Percentiles rank a stretch among this genome's conserved stretches.
Evolutionary conservation across 2,888 invertebrate species (phyloP).

Genomic region (Ashinkailepas kermadecensis): DNA sequence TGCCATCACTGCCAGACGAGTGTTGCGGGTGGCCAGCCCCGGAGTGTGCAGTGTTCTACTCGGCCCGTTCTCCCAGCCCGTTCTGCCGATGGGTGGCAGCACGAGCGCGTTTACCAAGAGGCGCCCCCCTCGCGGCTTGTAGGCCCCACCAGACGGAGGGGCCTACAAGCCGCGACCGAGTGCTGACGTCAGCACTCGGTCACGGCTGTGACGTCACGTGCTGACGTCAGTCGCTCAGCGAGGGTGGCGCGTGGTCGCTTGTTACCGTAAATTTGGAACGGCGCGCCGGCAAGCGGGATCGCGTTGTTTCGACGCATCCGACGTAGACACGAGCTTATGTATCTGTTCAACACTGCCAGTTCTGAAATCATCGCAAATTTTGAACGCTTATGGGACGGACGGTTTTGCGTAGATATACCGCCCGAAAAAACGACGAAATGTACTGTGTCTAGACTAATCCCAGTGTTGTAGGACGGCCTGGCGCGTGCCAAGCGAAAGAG

Average conservation of each 20-base stretch:
- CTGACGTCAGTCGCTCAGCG: no score
- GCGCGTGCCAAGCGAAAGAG: background rate
- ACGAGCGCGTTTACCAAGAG: no score
- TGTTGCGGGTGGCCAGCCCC: no score
- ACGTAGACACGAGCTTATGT: conserved; percentile 15
- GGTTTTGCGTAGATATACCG: background rate
- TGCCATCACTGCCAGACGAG: background rate
- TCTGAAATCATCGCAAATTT: background rate
- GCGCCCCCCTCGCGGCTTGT: no score
- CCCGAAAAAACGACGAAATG: background rate
- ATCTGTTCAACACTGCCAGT: conserved; percentile 14
- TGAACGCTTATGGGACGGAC: background rate
- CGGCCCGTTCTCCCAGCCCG: no score
- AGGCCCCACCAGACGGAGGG: no score
- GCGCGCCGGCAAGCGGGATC: background rate
- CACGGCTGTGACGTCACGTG: no score
- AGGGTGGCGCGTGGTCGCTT: background rate
- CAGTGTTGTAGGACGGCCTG: background rate
- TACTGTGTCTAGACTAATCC: background rate
- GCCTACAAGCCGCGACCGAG: no score
- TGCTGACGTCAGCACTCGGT: no score
- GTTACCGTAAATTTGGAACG: no score
- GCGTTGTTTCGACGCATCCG: background rate
- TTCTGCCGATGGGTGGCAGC: no score
- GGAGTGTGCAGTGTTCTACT: no score